A percentile compares a stretch with the other conserved stretches of the same genome.
Conservation (phyloP, 2,888 invertebrate genomes). For the Stenurella melanura region DNA sequence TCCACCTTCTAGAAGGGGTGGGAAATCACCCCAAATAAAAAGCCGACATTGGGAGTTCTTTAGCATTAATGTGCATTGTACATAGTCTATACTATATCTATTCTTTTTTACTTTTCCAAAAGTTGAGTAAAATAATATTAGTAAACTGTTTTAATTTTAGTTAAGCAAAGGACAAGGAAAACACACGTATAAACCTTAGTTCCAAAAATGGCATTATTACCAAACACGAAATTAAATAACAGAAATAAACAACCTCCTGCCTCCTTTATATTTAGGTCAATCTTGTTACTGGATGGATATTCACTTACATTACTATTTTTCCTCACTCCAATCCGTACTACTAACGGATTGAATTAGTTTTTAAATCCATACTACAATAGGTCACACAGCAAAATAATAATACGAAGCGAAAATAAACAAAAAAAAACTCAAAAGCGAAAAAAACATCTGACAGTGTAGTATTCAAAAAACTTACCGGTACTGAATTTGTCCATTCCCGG, state of each 20-base stretch:
- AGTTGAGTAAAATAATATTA: neutral
- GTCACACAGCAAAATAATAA: conserved; percentile 4
- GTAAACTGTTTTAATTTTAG: neutral
- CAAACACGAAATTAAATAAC: neutral
- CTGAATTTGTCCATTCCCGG: conserved; percentile 81
- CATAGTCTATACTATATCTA: too few species aligned
- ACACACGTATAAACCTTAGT: too few species aligned
- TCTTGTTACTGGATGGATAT: neutral
- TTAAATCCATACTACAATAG: neutral
- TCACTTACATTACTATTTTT: neutral
- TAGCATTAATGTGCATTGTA: too few species aligned
- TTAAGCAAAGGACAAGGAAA: too few species aligned
- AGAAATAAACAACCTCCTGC: neutral
- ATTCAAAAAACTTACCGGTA: conserved; percentile 66
- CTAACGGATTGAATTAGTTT: neutral
- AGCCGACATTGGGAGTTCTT: too few species aligned
- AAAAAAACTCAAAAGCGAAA: conserved; percentile 33
- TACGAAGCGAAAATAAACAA: conserved; percentile 15
- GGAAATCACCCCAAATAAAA: too few species aligned
- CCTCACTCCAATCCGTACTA: too few species aligned
- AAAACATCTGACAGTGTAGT: conserved; percentile 19
- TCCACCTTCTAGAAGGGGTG: too few species aligned
- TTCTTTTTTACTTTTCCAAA: neutral
- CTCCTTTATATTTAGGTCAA: neutral
- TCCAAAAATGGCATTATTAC: too few species aligned